These are phyloP conservation scores for Pinna nobilis DNA, from an alignment of 1,140 invertebrate species.

Conservation along the genomic window DNA sequence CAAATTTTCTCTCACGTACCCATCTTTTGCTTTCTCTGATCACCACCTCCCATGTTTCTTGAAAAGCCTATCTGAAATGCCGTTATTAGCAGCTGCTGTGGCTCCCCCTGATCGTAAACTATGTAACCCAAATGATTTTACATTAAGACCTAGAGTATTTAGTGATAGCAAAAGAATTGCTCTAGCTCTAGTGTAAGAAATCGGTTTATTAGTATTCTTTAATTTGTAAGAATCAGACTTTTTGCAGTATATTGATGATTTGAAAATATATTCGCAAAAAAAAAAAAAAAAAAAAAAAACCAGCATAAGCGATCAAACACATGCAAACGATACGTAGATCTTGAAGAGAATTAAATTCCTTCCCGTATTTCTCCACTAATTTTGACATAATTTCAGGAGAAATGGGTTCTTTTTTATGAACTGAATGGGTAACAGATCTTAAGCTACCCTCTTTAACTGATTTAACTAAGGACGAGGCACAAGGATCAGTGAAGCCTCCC, in stretches of 20 bases:
- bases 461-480: neutral
- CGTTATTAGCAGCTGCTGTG: neutral
- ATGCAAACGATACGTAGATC: constrained; percentile 18
- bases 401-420: constrained; percentile 3
- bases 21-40: constrained; percentile 29
- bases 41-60: constrained; percentile 23
- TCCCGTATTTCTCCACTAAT: constrained; percentile 12
- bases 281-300: too few species aligned
- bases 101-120: constrained; percentile 22
- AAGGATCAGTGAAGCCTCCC: constrained; percentile 4
- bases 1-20: constrained; percentile 18
- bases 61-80: constrained; percentile 12
- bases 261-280: too few species aligned
- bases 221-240: too few species aligned
- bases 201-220: neutral
- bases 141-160: constrained; percentile 2
- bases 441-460: neutral
- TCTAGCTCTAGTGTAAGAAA: constrained; percentile 23
- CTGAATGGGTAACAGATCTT: neutral
- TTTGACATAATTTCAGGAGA: constrained; percentile 13
- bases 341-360: constrained; percentile 1
- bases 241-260: too few species aligned
- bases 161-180: constrained; percentile 6
- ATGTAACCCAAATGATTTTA: constrained; percentile 11
- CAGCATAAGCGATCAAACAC: constrained; percentile 29